Evolutionary conservation across 2,113 vertebrate species (phyloP).

Genomic region (Eclectus roratus): DNA sequence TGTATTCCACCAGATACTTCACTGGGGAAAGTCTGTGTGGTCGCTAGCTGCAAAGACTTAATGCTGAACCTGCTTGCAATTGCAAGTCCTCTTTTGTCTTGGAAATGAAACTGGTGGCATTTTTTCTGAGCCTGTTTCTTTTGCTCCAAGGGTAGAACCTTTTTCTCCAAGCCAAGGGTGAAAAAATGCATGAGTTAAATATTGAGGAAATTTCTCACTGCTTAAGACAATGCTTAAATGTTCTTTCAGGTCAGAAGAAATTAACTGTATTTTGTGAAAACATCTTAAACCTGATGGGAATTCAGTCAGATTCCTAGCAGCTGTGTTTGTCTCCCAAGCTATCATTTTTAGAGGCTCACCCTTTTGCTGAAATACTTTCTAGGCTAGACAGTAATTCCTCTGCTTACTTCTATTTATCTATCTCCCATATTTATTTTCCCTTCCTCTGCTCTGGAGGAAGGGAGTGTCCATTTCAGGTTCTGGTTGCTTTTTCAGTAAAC

Average conservation of each 20-base stretch:
- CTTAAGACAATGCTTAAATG: not conserved
- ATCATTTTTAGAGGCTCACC: slow-evolving; percentile 19
- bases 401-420: slow-evolving; percentile 12
- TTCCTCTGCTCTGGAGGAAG: slow-evolving; percentile 14
- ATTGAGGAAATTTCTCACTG: not conserved
- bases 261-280: not conserved
- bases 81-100: not conserved
- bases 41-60: not conserved
- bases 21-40: not conserved
- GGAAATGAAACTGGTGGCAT: not conserved
- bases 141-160: not conserved
- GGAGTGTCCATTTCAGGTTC: slow-evolving; percentile 4
- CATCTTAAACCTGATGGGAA: slow-evolving; percentile 12
- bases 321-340: slow-evolving; percentile 18
- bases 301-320: slow-evolving; percentile 34
- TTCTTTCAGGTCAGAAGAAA: not conserved
- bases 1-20: not conserved
- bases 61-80: not conserved
- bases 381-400: not conserved
- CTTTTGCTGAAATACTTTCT: slow-evolving; percentile 30
- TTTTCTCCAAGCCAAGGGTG: not conserved
- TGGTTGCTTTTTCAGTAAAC: slow-evolving; percentile 37
- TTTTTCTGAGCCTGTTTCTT: not conserved
- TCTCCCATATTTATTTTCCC: slow-evolving; percentile 22
- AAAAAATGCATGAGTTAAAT: not conserved